These are phyloP conservation scores for Furcifer pardalis DNA, from an alignment of 2,797 vertebrate genomes.

Conservation along the genomic window DNA sequence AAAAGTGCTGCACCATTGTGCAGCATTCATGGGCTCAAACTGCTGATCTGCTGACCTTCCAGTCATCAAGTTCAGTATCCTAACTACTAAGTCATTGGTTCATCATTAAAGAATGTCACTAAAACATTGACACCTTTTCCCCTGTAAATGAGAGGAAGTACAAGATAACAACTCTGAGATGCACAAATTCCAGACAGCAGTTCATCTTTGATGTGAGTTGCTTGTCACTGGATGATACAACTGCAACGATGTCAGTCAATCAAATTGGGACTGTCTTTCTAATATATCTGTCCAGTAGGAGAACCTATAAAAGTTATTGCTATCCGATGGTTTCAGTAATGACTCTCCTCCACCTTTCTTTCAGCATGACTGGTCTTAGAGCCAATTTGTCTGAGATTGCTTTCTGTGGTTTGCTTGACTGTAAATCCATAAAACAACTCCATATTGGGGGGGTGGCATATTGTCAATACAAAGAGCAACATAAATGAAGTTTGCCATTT, in stretches of 20 bases:
- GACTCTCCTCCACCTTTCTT: slow-evolving; percentile 15
- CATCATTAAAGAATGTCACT: background rate
- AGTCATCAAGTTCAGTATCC: background rate
- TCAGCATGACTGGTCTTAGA: slow-evolving; percentile 24
- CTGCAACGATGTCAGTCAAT: background rate
- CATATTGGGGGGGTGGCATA: background rate
- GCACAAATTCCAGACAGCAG: background rate
- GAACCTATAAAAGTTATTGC: background rate
- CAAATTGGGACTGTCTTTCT: background rate
- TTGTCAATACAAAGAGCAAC: slow-evolving; percentile 10
- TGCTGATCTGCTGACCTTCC: too few species aligned
- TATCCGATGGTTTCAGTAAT: background rate
- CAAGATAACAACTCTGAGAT: background rate
- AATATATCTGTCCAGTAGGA: background rate
- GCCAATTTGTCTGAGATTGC: slow-evolving; percentile 10
- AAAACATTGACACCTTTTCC: background rate
- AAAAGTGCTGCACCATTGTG: too few species aligned
- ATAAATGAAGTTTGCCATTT: background rate
- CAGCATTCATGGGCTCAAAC: too few species aligned
- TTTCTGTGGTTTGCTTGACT: background rate
- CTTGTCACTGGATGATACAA: background rate
- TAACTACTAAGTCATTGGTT: background rate
- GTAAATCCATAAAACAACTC: slow-evolving; percentile 24
- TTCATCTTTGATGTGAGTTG: background rate
- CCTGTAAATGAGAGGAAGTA: background rate